Evolutionary conservation across 2,888 invertebrate genomes (phyloP).

Genomic region (Harpalus rufipes): DNA sequence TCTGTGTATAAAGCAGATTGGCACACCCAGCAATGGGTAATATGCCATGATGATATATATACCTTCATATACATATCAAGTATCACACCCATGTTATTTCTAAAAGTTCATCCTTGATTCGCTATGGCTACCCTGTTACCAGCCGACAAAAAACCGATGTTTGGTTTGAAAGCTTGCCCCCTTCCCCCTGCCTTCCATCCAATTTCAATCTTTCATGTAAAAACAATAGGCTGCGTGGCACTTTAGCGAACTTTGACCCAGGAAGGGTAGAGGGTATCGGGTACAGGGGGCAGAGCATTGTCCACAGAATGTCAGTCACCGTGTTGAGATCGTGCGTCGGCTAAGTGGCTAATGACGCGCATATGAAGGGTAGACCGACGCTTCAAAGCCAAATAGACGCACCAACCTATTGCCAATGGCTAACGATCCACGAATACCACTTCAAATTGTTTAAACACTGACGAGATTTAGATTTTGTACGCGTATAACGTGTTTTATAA

Average conservation of each 20-base stretch:
- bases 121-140: neutral
- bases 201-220: constrained; percentile 3
- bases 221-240: neutral
- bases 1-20: too few relatives aligned
- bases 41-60: too few relatives aligned
- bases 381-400: constrained; percentile 4
- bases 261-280: neutral
- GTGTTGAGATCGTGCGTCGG: constrained; percentile 3
- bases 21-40: too few relatives aligned
- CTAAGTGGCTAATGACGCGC: constrained; percentile 35
- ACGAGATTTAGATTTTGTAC: too few relatives aligned
- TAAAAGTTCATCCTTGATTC: neutral
- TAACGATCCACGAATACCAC: neutral
- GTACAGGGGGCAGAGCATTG: neutral
- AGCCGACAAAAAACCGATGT: neutral
- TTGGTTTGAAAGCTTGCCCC: neutral
- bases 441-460: too few relatives aligned
- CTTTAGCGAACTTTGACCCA: constrained; percentile 31
- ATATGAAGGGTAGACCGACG: constrained; percentile 22
- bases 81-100: too few relatives aligned
- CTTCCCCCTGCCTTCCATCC: neutral
- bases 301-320: constrained; percentile 35
- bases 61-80: too few relatives aligned
- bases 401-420: neutral
- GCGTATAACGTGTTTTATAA: too few relatives aligned